These are phyloP conservation scores for Ylistrum balloti DNA, from an alignment of 1,140 invertebrate genomes.

Conservation along the genomic window DNA sequence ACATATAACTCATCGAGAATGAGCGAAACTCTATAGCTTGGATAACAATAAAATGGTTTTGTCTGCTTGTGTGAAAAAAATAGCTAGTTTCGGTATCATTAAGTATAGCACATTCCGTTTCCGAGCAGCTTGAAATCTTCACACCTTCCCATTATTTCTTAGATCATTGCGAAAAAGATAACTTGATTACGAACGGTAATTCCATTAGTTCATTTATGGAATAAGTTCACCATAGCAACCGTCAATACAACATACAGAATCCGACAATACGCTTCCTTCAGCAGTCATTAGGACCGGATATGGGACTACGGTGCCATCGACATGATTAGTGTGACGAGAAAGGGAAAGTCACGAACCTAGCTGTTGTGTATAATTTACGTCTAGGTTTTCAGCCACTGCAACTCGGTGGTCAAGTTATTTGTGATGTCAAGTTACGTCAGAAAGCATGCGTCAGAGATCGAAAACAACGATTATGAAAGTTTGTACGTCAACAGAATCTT, in stretches of 20 bases:
- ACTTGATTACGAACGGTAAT: slow-evolving; percentile 14
- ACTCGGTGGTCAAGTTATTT: no score
- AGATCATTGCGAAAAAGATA: neutral
- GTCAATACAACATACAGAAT: neutral
- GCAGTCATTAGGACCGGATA: neutral
- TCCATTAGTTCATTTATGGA: slow-evolving; percentile 19
- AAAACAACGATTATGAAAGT: no score
- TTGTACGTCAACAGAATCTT: no score
- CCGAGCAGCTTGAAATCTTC: neutral
- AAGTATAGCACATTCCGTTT: no score
- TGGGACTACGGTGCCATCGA: neutral
- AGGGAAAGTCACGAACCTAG: neutral
- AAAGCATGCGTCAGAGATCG: no score
- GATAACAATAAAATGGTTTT: no score
- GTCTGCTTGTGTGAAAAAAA: no score
- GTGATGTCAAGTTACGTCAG: no score
- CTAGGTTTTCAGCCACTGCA: no score
- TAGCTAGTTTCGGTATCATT: no score
- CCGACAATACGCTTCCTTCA: slow-evolving; percentile 30
- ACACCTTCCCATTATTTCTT: neutral
- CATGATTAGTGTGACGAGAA: neutral
- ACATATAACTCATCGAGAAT: no score
- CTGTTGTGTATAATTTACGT: neutral
- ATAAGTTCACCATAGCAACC: neutral
- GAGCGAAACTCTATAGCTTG: no score